Base-by-base conservation (phyloP, 1,140 invertebrate species). In the Muscidifurax raptorellus region DNA sequence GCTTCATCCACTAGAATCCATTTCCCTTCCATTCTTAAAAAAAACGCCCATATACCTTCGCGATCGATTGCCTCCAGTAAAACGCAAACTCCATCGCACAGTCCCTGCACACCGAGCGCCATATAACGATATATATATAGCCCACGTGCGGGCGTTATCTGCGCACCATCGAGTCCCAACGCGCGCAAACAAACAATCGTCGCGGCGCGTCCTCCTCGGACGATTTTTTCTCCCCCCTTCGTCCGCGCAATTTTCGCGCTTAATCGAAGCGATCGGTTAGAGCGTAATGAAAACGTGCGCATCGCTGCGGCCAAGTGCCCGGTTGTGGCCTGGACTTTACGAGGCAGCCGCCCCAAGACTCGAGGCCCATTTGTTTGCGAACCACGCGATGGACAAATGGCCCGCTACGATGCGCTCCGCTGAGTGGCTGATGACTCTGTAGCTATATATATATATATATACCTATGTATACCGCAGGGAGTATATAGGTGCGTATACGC, bases 71-170 rank as follows among this genome's bases (percentile, higher is more conserved):
- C 18, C 52, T 2, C 22, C 22, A 7, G 15, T 52, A 18, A 52
- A 52, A 5, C 47, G 47, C 47, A 0, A 52, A 18, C 47, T 18
- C 18, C 47, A 1, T 2, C 5, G 32, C 32, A 32, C 1, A 32
- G 32, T 4, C 12, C 15, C 18, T 52, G 3, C 52, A 59, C 52
- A n/a, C n/a, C 52, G n/a, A 59, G 9, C 22, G 52, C 18, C 22
- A 18, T 10, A 69, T 28, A 69, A 69, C n/a, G n/a, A n/a, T n/a
- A n/a, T n/a, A n/a, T n/a, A n/a, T n/a, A n/a, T n/a, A n/a, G 0
- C 71, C 18, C 80, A 82, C 80, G 80, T 82, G 80, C 28, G 80
- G 22, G 71, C 44, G 47, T 81, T 74, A 81, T 74, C 69, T 30
- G 44, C 47, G 80, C 80, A 18, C 80, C 80, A 74, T 72, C 67